Evolutionary conservation across 2,113 vertebrate genomes (phyloP).

Genomic region (Todiramphus saurophagus): DNA sequence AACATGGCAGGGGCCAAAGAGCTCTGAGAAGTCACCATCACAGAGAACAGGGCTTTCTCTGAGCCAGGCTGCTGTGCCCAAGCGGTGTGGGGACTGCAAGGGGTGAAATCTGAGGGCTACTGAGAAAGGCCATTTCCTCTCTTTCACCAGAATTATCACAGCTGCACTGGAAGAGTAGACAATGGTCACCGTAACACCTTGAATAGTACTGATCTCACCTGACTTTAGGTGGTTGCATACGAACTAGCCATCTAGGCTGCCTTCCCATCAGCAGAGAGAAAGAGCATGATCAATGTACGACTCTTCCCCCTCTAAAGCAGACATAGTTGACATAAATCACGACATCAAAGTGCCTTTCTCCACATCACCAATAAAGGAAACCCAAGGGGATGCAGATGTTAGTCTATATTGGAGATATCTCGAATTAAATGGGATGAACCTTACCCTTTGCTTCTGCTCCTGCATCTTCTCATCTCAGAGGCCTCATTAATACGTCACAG

Average conservation of each 20-base stretch:
- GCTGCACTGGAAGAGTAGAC: background rate
- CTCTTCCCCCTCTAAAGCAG: background rate
- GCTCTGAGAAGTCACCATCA: background rate
- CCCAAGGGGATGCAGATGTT: background rate
- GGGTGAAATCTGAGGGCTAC: background rate
- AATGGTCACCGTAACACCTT: background rate
- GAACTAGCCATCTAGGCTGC: background rate
- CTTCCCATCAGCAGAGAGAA: background rate
- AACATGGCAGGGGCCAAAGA: background rate
- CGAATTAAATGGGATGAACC: background rate
- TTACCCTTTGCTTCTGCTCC: background rate
- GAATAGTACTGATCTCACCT: background rate
- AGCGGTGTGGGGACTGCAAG: background rate
- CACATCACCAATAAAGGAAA: background rate
- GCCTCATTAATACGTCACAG: conserved; percentile 8
- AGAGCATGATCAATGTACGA: background rate
- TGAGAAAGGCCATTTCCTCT: background rate
- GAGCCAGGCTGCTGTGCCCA: background rate
- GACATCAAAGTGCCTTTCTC: background rate
- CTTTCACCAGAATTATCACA: background rate
- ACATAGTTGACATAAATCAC: background rate
- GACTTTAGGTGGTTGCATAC: background rate
- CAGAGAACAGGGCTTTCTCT: background rate
- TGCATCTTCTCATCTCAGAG: conserved; percentile 5
- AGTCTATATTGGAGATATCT: background rate